Conservation (phyloP, 2,797 vertebrate genomes). For the Sebastes elongatus region DNA sequence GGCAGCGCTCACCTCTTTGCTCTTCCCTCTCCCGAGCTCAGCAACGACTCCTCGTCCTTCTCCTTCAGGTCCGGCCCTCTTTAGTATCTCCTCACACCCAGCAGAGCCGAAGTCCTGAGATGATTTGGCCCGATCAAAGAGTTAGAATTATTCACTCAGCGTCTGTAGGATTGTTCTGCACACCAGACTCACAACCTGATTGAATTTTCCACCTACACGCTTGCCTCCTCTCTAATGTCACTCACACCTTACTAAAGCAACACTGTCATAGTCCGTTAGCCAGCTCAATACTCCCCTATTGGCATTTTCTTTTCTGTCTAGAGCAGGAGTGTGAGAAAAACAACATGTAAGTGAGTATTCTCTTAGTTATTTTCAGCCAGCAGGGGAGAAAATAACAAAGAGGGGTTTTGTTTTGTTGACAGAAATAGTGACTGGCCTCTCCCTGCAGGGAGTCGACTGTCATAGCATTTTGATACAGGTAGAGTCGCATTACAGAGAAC, state of each 20-base stretch:
- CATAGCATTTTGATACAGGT: constrained; percentile 41
- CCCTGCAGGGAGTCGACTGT: constrained; percentile 42
- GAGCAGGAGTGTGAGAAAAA: constrained; percentile 27
- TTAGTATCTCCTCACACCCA: constrained; percentile 11
- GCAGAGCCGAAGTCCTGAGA: constrained; percentile 26
- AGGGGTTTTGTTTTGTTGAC: constrained; percentile 57
- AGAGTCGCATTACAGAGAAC: constrained; percentile 19
- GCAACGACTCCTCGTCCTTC: neutral
- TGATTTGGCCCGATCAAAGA: constrained; percentile 46
- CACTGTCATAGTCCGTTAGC: constrained; percentile 58
- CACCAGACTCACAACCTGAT: constrained; percentile 46
- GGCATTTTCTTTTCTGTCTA: constrained; percentile 53
- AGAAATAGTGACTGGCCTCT: constrained; percentile 51
- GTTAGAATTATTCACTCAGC: constrained; percentile 53
- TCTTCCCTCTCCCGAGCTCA: constrained; percentile 28
- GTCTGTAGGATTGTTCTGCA: constrained; percentile 44
- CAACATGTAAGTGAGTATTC: constrained; percentile 23
- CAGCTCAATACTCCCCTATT: constrained; percentile 54
- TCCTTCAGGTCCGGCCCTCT: constrained; percentile 13
- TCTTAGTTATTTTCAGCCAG: constrained; percentile 53
- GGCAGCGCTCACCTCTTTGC: neutral
- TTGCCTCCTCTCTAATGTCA: constrained; percentile 55
- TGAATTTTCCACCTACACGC: constrained; percentile 63
- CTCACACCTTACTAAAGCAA: constrained; percentile 56
- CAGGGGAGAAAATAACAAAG: constrained; percentile 50